Evolutionary conservation across 2,888 invertebrate species (phyloP), one percentile per base, ranked within the genome.

Genomic region (Agrilus cyanescens): DNA sequence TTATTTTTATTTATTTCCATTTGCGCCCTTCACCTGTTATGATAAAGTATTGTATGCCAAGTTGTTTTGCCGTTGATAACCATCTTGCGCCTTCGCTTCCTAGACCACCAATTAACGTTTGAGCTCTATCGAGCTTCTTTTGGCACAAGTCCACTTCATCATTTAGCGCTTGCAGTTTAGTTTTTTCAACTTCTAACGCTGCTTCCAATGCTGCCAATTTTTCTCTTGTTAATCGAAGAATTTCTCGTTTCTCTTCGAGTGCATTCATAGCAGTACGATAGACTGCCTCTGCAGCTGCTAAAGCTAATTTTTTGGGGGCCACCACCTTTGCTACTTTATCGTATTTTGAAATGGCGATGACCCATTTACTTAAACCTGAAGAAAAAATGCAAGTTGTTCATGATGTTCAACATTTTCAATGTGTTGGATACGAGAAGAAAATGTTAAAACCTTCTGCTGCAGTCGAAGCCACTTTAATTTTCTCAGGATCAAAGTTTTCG

Each of bases 341-440:
- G 62, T 96, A 97, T 57, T 91, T 87, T 2, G 91, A 87, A 67
- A 97, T 84, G 0, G 96, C 96, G 50, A 88, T 81, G 16, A 95
- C 87, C 96, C 96, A 97, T 58, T 86, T 85, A 62, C 94, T 94
- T 56, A 89, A 70, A 44, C 85, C 79, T 78, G 44, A 42, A 50
- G 2, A 10, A 25, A 10, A 2, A 10, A 10, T 2, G 10, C 10
- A 25, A 20, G 2, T 4, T 25, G 8, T 25, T 10, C 10, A 25
- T 10, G 10, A 3, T 25, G 2, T 25, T 10, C 5, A 7, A 5
- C 6, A 20, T 38, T 16, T 32, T 39, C 34, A n/a, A n/a, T n/a
- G n/a, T n/a, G n/a, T n/a, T n/a, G n/a, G n/a, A n/a, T n/a, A n/a
- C n/a, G n/a, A 25, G 25, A 10, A 3, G 4, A 25, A 25, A 10